These are phyloP conservation scores for Cephus nigrinus DNA, from an alignment of 2,888 invertebrate species.

Conservation along the genomic window DNA sequence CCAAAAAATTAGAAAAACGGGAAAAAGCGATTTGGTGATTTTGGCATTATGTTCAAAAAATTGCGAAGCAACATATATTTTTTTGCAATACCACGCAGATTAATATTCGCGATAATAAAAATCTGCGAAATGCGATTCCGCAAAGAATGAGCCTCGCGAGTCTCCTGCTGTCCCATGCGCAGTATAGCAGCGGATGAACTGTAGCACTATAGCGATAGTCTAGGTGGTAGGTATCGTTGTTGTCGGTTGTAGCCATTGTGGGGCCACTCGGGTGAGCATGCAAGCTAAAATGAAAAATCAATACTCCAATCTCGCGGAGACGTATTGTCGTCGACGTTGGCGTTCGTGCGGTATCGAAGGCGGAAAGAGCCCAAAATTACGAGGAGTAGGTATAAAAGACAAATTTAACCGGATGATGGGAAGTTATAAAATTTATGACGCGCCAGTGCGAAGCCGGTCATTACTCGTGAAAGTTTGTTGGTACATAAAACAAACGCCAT, in stretches of 20 bases:
- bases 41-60: not conserved
- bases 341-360: not conserved
- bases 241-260: not conserved
- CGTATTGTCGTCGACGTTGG: conserved; percentile 1
- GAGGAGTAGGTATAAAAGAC: conserved; percentile 3
- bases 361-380: not conserved
- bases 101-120: not conserved
- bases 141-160: not conserved
- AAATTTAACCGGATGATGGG: conserved; percentile 15
- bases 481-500: conserved; percentile 25
- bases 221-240: not conserved
- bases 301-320: conserved; percentile 5
- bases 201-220: not conserved
- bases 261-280: not conserved
- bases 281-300: conserved; percentile 3
- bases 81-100: not conserved
- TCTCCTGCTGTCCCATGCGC: not conserved
- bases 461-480: conserved; percentile 31
- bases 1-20: not conserved
- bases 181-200: not conserved
- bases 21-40: not conserved
- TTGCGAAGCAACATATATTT: not conserved
- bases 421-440: conserved; percentile 36
- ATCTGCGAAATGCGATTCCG: not conserved
- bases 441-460: conserved; percentile 26